Evolutionary conservation across 2,113 vertebrate species (phyloP).

Genomic region (Microtus ochrogaster): DNA sequence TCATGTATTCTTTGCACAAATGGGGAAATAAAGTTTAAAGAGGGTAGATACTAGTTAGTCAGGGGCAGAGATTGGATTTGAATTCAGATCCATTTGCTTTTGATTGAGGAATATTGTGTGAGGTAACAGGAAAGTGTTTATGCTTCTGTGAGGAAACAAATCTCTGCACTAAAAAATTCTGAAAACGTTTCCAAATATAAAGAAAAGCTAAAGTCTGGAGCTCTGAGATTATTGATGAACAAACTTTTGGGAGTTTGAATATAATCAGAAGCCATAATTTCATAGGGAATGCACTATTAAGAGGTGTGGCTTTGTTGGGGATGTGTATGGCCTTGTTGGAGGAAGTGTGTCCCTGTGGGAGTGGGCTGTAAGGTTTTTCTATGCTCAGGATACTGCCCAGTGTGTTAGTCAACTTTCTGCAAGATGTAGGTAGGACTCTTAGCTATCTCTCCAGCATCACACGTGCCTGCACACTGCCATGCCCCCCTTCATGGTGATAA

Average conservation of each 20-base stretch:
- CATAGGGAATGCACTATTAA: too few species aligned
- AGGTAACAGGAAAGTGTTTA: neutral
- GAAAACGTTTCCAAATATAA: neutral
- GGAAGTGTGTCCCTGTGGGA: neutral
- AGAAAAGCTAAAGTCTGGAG: neutral
- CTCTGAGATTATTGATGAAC: neutral
- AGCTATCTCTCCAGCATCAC: too few species aligned
- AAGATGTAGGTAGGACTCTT: too few species aligned
- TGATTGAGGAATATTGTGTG: neutral
- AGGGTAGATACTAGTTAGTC: neutral
- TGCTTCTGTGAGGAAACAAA: neutral
- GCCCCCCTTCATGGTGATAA: too few species aligned
- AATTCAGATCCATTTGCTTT: neutral
- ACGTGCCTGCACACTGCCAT: too few species aligned
- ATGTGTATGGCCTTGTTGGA: neutral
- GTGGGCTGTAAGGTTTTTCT: neutral
- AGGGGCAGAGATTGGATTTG: neutral
- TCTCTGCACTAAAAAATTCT: neutral
- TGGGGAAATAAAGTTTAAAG: neutral
- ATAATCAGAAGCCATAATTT: rapidly evolving
- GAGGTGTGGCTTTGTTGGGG: neutral
- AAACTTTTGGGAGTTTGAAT: neutral
- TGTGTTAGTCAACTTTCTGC: neutral
- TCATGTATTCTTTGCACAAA: neutral
- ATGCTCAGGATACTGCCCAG: neutral